phyloP scores from a whole-genome alignment of 2,888 invertebrate genomes.

The Pachydiplax longipennis region DNA sequence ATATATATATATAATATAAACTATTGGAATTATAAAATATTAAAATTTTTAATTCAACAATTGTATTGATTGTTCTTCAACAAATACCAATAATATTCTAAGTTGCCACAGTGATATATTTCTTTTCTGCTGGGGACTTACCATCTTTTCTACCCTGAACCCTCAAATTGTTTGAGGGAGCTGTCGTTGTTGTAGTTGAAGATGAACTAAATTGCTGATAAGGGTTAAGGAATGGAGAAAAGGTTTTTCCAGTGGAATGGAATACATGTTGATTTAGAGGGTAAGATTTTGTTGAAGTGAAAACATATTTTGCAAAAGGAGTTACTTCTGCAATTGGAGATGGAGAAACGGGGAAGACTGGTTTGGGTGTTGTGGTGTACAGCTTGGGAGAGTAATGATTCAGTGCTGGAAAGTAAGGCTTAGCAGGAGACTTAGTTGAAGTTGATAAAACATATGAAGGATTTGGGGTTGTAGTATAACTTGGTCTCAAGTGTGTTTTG shows the following conservation, averaged over 20 bases:
- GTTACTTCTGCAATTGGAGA: conserved; percentile 13
- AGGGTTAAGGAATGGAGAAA: background rate
- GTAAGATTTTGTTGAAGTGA: conserved; percentile 10
- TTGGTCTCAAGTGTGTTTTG: background rate
- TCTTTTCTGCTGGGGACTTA: conserved; percentile 9
- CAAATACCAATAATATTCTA: no score
- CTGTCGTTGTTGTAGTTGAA: conserved; percentile 19
- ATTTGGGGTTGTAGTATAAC: background rate
- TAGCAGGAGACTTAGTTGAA: background rate
- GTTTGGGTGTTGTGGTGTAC: conserved; percentile 4
- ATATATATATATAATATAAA: no score
- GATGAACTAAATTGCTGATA: conserved; percentile 29
- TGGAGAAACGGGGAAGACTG: background rate
- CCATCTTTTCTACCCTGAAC: conserved; percentile 33
- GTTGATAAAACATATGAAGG: conserved; percentile 1
- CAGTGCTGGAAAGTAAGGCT: background rate
- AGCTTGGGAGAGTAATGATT: conserved; percentile 6
- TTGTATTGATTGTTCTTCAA: no score
- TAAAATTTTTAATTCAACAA: no score
- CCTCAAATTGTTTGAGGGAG: conserved; percentile 18
- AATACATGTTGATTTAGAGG: background rate
- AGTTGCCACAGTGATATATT: no score
- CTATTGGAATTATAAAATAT: no score
- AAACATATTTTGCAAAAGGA: conserved; percentile 13
- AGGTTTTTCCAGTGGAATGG: background rate